Percentiles rank a stretch among this genome's conserved stretches.
Evolutionary conservation across 2,113 vertebrate species (phyloP).

Genomic region (Dicrurus megarhynchus): DNA sequence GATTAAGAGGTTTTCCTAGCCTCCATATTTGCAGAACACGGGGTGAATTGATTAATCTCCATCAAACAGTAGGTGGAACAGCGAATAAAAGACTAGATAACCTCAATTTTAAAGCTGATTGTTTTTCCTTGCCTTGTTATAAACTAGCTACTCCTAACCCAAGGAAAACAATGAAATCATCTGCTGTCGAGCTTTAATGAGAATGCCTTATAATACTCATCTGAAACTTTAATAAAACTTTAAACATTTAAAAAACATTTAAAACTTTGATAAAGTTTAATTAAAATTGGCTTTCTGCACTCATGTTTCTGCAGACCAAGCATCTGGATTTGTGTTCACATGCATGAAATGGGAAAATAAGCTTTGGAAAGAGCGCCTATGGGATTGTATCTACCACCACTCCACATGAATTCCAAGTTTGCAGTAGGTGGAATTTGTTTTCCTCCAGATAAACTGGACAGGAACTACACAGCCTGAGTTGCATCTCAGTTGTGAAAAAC

Average conservation of each 20-base stretch:
- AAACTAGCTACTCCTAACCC: background rate
- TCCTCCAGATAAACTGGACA: background rate
- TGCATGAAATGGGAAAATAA: background rate
- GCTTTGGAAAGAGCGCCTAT: background rate
- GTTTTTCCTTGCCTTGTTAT: background rate
- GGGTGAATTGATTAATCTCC: background rate
- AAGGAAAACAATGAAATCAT: background rate
- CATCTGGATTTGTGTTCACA: background rate
- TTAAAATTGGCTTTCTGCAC: background rate
- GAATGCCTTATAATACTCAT: background rate
- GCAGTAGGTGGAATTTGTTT: background rate
- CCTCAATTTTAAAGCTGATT: background rate
- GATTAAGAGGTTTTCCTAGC: background rate
- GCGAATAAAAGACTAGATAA: background rate
- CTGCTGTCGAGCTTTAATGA: background rate
- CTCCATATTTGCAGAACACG: background rate
- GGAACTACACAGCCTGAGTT: background rate
- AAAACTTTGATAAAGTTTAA: background rate
- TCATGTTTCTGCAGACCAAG: background rate
- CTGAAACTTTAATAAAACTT: too few relatives aligned
- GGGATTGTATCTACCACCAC: background rate
- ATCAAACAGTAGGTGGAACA: background rate
- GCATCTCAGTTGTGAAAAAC: background rate
- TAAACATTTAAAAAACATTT: too few relatives aligned
- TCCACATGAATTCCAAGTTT: background rate